Conservation (phyloP, 2,113 vertebrate genomes). For the Xenus cinereus region DNA sequence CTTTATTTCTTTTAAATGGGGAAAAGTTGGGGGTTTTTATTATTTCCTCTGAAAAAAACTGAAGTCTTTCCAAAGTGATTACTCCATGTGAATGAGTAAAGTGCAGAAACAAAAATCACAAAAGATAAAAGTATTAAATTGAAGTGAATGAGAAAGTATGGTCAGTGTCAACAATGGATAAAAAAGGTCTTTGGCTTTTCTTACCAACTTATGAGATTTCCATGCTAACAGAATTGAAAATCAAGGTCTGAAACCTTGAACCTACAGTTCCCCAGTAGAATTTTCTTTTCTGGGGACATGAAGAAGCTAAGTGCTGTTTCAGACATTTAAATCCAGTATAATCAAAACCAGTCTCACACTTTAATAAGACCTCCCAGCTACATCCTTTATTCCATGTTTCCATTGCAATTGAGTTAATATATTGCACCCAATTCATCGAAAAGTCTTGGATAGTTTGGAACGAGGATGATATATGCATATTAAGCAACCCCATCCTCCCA, state of each 20-base stretch:
- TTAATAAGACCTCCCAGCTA: conserved; percentile 48
- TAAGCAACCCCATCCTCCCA: background rate
- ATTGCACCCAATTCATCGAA: conserved; percentile 13
- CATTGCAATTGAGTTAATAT: conserved; percentile 17
- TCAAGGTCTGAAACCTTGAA: background rate
- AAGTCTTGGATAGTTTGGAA: conserved; percentile 6
- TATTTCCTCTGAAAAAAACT: background rate
- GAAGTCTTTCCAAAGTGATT: background rate
- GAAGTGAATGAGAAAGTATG: background rate
- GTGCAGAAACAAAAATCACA: background rate
- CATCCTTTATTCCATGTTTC: conserved; percentile 27
- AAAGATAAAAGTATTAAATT: background rate
- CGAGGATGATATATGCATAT: background rate
- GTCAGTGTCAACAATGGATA: background rate
- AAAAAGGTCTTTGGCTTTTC: background rate
- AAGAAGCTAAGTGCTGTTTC: conserved; percentile 3
- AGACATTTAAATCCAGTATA: conserved; percentile 3
- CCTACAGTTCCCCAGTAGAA: background rate
- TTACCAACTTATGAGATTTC: background rate
- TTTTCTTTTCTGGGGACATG: background rate
- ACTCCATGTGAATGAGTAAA: background rate
- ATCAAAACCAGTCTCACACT: conserved; percentile 6
- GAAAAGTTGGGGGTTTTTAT: background rate
- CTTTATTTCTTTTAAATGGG: background rate
- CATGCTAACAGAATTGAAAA: background rate